Evolutionary conservation across 1,140 invertebrate genomes (phyloP).

Genomic region (Nebria ingens): DNA sequence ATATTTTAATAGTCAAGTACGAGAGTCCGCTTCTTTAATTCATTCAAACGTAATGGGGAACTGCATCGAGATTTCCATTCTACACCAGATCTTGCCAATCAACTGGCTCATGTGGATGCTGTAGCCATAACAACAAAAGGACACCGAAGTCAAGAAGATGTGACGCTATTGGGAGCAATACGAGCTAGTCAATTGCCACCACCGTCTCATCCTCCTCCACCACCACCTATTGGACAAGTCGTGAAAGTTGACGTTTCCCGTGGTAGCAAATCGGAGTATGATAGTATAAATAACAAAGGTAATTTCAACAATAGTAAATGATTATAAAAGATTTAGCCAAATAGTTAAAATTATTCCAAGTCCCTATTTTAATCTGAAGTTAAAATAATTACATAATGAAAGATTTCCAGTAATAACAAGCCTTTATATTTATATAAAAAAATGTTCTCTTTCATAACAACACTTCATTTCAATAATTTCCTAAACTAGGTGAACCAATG

Average conservation of each 20-base stretch:
- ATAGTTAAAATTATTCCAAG: no score
- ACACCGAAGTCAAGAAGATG: conserved; percentile 68
- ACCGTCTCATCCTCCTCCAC: conserved; percentile 56
- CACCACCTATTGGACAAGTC: conserved; percentile 58
- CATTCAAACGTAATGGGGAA: conserved; percentile 38
- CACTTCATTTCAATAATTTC: no score
- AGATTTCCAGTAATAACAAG: no score
- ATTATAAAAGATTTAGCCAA: background rate
- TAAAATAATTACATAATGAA: no score
- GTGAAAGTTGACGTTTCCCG: conserved; percentile 57
- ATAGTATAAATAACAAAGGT: conserved; percentile 25
- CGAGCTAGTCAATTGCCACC: conserved; percentile 44
- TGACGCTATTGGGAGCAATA: conserved; percentile 39
- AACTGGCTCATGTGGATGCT: conserved; percentile 33
- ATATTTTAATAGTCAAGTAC: conserved; percentile 33
- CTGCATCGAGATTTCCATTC: conserved; percentile 80
- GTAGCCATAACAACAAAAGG: conserved; percentile 27
- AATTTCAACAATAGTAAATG: conserved; percentile 6
- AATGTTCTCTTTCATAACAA: no score
- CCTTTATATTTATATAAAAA: no score
- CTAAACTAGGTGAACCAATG: no score
- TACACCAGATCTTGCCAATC: conserved; percentile 64
- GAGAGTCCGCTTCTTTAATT: conserved; percentile 44
- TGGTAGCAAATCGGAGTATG: conserved; percentile 27
- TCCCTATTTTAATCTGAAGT: no score